phyloP scores from a whole-genome alignment of 2,888 invertebrate species.

The Slavum lentiscoides region DNA sequence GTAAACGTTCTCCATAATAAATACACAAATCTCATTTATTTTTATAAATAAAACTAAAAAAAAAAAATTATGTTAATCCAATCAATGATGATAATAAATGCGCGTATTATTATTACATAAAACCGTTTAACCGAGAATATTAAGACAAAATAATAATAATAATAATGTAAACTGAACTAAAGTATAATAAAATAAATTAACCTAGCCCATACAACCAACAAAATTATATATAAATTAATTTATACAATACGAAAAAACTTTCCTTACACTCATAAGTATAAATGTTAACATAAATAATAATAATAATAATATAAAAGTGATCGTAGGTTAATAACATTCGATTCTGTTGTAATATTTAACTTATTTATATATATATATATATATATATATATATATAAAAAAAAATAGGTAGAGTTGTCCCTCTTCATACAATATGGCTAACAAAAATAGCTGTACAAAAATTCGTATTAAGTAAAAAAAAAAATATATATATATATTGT shows the following conservation, averaged over 20 bases:
- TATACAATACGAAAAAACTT: conserved; percentile 41
- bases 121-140: conserved; percentile 52
- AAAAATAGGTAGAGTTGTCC: conserved; percentile 36
- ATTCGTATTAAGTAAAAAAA: conserved; percentile 51
- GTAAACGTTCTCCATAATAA: neutral
- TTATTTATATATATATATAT: too few species aligned
- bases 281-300: conserved; percentile 46
- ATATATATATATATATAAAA: neutral
- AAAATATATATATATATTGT: conserved; percentile 17
- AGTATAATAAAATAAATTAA: conserved; percentile 47
- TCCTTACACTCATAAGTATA: conserved; percentile 43
- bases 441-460: conserved; percentile 52
- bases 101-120: conserved; percentile 51
- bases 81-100: conserved; percentile 46
- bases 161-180: conserved; percentile 46
- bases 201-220: conserved; percentile 53
- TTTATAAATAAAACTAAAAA: conserved; percentile 37
- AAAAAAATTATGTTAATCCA: conserved; percentile 36
- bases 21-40: conserved; percentile 46
- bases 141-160: conserved; percentile 46
- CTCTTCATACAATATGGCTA: conserved; percentile 25
- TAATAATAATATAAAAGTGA: conserved; percentile 49
- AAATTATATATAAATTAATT: conserved; percentile 34
- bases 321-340: conserved; percentile 40
- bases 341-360: conserved; percentile 21